Evolutionary conservation across 2,113 vertebrate species (phyloP), one percentile per base, ranked within the genome.

Genomic region (Xenus cinereus): DNA sequence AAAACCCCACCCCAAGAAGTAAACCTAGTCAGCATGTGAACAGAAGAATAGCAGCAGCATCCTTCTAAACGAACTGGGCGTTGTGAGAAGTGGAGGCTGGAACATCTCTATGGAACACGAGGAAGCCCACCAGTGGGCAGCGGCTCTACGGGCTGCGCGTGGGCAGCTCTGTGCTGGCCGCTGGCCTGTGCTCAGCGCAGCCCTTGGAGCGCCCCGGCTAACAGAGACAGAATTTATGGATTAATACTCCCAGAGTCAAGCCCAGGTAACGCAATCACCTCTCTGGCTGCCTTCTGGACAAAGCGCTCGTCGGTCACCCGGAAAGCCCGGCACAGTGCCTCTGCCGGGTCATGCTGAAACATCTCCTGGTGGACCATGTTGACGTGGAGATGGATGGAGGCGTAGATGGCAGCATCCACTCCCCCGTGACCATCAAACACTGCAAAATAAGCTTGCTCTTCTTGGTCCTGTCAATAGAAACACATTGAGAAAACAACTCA

Each of bases 371-470:
- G 98, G 4, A 99, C 98, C 91, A 99, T 96, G 97, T 99, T 99
- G 74, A 99, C 99, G 0, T 99, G 99, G 64, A 99, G 99, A 88
- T 99, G 99, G 96, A 99, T 98, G 92, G 99, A 99, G 3, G 99
- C 99, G 6, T 99, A 99, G 76, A 99, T 99, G 87, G 99, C 99
- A 32, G 99, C 99, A 12, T 99, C 99, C 67, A 99, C 98, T 12
- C 99, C 99, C 5, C 99, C 99, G 0, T 99, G 99, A 6, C 99
- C 99, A 53, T 99, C 99, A 78, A 99, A 99, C 92, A 99, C 99
- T 0, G 99, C 99, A 64, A 99, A 99, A 96, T 99, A 99, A 22
- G 99, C 99, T 98, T 99, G 99, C 92, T 99, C 99, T 94, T 99
- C 99, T 96, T 99, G 99, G 96, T 99, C 99, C 99, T 99, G 98